Evolutionary conservation across 1,140 invertebrate species (phyloP), one percentile per base, ranked within the genome.

Genomic region (Lasaia peninsularis): DNA sequence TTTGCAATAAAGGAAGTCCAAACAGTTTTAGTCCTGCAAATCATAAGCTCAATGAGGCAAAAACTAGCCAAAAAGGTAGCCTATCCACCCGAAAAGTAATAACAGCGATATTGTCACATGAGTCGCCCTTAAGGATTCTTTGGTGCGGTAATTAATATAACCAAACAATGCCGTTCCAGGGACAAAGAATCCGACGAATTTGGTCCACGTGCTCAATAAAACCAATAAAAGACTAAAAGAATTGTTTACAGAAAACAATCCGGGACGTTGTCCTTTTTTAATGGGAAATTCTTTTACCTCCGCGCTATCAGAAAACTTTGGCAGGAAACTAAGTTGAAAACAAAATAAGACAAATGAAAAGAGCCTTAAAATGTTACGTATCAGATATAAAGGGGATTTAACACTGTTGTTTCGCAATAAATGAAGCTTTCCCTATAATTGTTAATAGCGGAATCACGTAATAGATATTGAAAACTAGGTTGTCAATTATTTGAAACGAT

Each of bases 211-310:
- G 31, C 35, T 34, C 50, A 64, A 71, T 71, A 75, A 74, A 80
- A 79, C 73, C 75, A 78, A 80, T 79, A 80, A 76, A 63, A 59
- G 68, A 73, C 61, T 63, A 44, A 63, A 73, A 70, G 72, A 75
- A 81, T 74, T 78, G 78, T 80, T 78, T 78, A 77, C 75, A 59
- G 64, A 71, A 62, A 69, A 67, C 75, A 70, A 75, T 78, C 77
- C 68, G 65, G 70, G 70, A 57, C 67, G 69, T 63, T 77, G 76
- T 81, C 72, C 71, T 75, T 78, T 75, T 80, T 81, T 79, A 73
- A 78, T 77, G 69, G 63, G 62, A 74, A 74, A 84, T 84, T 80
- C 78, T 77, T 81, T 73, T 68, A 73, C 73, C 75, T 58, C 68
- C 12, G 40, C 37, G 53, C 53, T 56, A 69, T 66, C 63, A 63